Conservation (phyloP, 1,140 invertebrate species). For the Gonioctena quinquepunctata region DNA sequence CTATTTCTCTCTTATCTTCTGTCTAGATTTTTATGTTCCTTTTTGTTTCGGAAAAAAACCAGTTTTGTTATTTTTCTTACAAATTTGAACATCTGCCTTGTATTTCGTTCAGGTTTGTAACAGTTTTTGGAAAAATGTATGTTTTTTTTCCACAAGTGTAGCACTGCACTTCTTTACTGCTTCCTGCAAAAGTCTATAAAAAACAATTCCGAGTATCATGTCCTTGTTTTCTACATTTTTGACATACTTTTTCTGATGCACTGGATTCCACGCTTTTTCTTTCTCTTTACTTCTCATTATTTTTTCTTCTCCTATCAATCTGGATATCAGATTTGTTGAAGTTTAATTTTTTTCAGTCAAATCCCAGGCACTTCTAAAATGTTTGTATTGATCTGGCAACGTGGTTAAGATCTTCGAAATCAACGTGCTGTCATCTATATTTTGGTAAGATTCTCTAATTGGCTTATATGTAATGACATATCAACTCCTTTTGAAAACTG, state of each 20-base stretch:
- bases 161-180: background rate
- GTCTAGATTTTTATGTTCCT: background rate
- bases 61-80: background rate
- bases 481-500: too few species aligned
- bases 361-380: background rate
- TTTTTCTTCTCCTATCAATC: background rate
- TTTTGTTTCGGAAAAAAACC: background rate
- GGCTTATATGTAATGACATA: background rate
- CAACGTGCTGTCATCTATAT: too few species aligned
- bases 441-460: background rate
- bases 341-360: background rate
- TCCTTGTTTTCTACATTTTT: background rate
- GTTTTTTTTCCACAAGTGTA: background rate
- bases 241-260: too few species aligned
- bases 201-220: too few species aligned
- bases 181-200: too few species aligned
- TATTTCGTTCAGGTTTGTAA: background rate
- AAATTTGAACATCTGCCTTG: background rate
- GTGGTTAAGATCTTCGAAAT: background rate
- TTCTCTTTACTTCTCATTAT: background rate
- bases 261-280: too few species aligned
- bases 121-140: background rate
- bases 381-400: background rate
- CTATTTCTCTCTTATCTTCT: too few species aligned
- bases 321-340: background rate